phyloP scores from a whole-genome alignment of 1,140 invertebrate species.

The Amphibalanus amphitrite region DNA sequence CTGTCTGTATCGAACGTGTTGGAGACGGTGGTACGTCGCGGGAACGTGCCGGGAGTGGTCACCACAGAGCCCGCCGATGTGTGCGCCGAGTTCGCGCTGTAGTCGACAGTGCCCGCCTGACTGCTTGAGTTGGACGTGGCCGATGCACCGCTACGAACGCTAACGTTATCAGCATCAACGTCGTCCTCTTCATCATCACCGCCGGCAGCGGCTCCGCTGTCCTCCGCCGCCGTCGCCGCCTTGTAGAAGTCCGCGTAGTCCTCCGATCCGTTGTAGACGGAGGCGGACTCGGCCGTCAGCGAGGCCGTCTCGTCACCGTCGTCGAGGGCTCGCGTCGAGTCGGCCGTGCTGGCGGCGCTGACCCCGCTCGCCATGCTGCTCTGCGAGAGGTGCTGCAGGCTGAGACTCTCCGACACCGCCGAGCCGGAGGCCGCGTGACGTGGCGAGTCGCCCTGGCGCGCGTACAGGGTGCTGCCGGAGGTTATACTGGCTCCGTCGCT shows the following conservation, averaged over 20 bases:
- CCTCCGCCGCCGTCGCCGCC: too few relatives aligned
- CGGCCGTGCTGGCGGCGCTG: conserved; percentile 3
- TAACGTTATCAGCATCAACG: too few relatives aligned
- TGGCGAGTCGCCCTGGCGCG: neutral
- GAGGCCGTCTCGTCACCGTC: too few relatives aligned
- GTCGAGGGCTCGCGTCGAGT: neutral
- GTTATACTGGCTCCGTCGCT: neutral
- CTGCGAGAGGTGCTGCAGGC: neutral
- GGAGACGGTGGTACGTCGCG: conserved; percentile 56
- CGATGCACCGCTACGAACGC: too few relatives aligned
- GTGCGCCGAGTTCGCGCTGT: neutral
- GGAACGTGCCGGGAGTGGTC: conserved; percentile 25
- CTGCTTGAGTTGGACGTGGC: too few relatives aligned
- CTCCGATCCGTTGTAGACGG: neutral
- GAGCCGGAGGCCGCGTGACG: too few relatives aligned
- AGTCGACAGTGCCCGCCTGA: neutral
- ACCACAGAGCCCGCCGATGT: neutral
- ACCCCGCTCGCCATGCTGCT: neutral
- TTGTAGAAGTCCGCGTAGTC: neutral
- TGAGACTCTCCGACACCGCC: neutral
- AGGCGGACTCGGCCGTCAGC: neutral
- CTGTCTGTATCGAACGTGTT: conserved; percentile 68
- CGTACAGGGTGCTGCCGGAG: neutral
- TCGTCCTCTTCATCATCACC: too few relatives aligned
- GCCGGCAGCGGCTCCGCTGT: neutral